Conservation (phyloP, 2,888 invertebrate species). For the Ectobius pallidus region DNA sequence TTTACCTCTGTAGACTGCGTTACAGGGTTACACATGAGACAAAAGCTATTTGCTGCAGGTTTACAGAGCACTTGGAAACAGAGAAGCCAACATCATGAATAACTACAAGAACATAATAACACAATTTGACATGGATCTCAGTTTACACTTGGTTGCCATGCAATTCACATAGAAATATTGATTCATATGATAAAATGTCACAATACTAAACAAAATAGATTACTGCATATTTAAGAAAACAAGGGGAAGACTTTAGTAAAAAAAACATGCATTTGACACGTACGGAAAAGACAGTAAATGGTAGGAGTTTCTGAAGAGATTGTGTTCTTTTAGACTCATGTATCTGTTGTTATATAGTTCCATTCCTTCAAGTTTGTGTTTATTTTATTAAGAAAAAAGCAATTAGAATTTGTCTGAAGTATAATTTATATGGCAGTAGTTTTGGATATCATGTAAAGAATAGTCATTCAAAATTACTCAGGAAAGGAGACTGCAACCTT, state of each 20-base stretch:
- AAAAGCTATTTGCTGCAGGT: conserved; percentile 13
- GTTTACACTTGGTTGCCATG: conserved; percentile 4
- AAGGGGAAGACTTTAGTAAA: neutral
- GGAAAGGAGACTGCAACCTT: too few relatives aligned
- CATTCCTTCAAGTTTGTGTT: conserved; percentile 1
- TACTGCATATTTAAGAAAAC: conserved; percentile 3
- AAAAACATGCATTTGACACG: conserved; percentile 13
- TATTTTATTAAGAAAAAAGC: neutral
- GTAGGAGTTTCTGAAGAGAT: conserved; percentile 10
- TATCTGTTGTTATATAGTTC: conserved; percentile 17
- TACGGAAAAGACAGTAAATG: conserved; percentile 16
- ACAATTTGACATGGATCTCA: conserved; percentile 11
- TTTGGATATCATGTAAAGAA: too few relatives aligned
- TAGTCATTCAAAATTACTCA: too few relatives aligned
- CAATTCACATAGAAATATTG: neutral
- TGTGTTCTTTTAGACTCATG: conserved; percentile 11
- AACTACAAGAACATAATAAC: conserved; percentile 10
- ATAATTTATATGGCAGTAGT: too few relatives aligned
- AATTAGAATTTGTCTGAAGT: conserved; percentile 1
- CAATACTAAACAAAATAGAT: conserved; percentile 8
- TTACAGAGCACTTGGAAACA: conserved; percentile 14
- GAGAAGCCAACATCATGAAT: neutral
- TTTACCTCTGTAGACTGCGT: too few relatives aligned
- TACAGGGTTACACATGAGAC: neutral
- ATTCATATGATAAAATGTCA: neutral